Conservation (phyloP, 2,888 invertebrate species). For the Tethea ocularis region DNA sequence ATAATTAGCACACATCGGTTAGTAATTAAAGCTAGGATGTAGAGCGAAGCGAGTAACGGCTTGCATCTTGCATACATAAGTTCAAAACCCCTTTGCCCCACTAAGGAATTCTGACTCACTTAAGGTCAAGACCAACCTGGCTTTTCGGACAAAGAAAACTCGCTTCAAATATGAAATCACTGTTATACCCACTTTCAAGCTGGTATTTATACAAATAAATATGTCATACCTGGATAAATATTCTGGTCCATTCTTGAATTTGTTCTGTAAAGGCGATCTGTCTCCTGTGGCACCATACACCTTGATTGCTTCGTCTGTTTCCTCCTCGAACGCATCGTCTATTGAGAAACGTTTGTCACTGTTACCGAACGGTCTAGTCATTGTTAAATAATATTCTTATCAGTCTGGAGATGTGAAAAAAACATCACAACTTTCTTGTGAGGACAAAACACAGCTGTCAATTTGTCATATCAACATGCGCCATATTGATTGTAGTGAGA, state of each 20-base stretch:
- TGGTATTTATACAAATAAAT: conserved; percentile 19
- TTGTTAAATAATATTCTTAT: conserved; percentile 59
- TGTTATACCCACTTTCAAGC: conserved; percentile 2
- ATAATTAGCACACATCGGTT: conserved; percentile 50
- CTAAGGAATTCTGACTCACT: conserved; percentile 60
- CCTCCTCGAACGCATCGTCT: conserved; percentile 93
- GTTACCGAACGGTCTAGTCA: conserved; percentile 79
- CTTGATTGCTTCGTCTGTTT: conserved; percentile 92
- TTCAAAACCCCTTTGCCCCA: conserved; percentile 72
- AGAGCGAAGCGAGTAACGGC: conserved; percentile 36
- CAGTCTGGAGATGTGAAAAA: conserved; percentile 60
- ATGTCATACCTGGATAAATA: conserved; percentile 65
- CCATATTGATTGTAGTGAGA: conserved; percentile 63
- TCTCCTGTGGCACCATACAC: conserved; percentile 91
- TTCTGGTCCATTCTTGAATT: conserved; percentile 74
- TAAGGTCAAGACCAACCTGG: conserved; percentile 67
- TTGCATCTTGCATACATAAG: conserved; percentile 29
- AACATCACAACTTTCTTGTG: conserved; percentile 67
- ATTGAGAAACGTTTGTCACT: conserved; percentile 89
- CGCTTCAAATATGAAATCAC: conserved; percentile 10
- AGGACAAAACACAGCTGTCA: conserved; percentile 79
- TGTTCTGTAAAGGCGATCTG: conserved; percentile 86
- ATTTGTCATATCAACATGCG: conserved; percentile 75
- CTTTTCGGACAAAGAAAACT: conserved; percentile 43
- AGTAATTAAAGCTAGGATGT: conserved; percentile 47